Base-by-base conservation (phyloP, 2,797 vertebrate species). In the Borostomias antarcticus region DNA sequence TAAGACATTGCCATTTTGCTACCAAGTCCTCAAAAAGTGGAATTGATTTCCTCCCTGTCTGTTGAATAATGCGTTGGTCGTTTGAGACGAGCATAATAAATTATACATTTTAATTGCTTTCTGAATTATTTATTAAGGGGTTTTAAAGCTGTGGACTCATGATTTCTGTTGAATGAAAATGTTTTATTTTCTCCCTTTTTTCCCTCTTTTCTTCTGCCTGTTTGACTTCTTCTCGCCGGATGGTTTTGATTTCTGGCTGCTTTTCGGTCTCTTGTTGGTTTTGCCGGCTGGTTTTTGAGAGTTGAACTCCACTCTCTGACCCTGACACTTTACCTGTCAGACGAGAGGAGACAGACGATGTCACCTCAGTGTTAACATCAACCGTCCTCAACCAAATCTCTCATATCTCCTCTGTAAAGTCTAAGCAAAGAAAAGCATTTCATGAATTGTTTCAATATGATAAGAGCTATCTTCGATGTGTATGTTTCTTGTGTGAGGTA, bases 1-100 rank as follows among this genome's bases (percentile, higher is more conserved):
- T 15, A 54, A 35, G 60, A 70, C n/a, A 52, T 62, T 19, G 60
- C 45, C 17, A 3, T 69, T 69, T 43, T 75, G 37, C 29, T 47
- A 65, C 28, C 19, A 15, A 76, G 72, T 57, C 75, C 79, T 77
- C 73, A 66, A 73, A 64, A 81, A 56, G 62, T 10, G 59, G 61
- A 74, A 72, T 74, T 75, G 66, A 67, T 86, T 84, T 66, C 68
- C 61, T 64, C 66, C 77, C 60, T 80, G 65, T 83, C 75, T 83
- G 72, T 82, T 80, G 72, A 21, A 53, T 74, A 65, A 32, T 47
- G 73, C 30, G 4, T 47, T 69, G 63, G 26, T 62, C 26, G 29
- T 88, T 84, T 85, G 66, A 70, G 82, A 81, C 58, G 73, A 51
- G 78, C 37, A 47, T 62, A 73, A 76, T 69, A 76, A 73, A 69